A percentile compares a stretch with the other conserved stretches of the same genome.
Evolutionary conservation across 2,797 vertebrate species (phyloP).

Genomic region (Periophthalmus magnuspinnatus): DNA sequence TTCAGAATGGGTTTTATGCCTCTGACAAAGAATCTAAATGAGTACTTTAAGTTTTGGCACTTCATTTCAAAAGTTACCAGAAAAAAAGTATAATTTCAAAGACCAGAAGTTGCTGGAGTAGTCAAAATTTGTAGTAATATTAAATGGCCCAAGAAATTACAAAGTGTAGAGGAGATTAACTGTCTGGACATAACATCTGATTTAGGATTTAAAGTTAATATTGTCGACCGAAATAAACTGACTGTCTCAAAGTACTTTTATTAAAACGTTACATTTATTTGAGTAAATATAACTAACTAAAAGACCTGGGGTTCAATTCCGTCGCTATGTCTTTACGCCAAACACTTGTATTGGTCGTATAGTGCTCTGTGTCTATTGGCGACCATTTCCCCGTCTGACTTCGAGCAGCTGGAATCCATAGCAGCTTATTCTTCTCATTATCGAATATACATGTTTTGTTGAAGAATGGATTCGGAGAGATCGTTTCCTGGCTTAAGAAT

Average conservation of each 20-base stretch:
- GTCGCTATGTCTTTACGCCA: too few relatives aligned
- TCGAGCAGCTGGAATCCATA: not conserved
- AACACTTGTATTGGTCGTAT: not conserved
- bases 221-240: too few relatives aligned
- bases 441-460: not conserved
- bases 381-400: not conserved
- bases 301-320: too few relatives aligned
- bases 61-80: not conserved
- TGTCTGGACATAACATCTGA: too few relatives aligned
- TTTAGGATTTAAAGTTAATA: too few relatives aligned
- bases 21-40: slow-evolving; percentile 1
- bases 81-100: not conserved
- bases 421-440: not conserved
- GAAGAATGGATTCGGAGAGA: not conserved
- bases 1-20: not conserved
- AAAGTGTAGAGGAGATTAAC: too few relatives aligned
- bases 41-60: not conserved
- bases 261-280: too few relatives aligned
- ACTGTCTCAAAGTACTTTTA: too few relatives aligned
- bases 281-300: too few relatives aligned
- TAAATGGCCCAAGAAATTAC: too few relatives aligned
- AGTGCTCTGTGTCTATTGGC: not conserved
- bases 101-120: too few relatives aligned
- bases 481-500: not conserved
- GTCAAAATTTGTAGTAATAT: too few relatives aligned